Evolutionary conservation across 2,113 vertebrate genomes (phyloP).

Genomic region (Rhegmatorhina hoffmannsi): DNA sequence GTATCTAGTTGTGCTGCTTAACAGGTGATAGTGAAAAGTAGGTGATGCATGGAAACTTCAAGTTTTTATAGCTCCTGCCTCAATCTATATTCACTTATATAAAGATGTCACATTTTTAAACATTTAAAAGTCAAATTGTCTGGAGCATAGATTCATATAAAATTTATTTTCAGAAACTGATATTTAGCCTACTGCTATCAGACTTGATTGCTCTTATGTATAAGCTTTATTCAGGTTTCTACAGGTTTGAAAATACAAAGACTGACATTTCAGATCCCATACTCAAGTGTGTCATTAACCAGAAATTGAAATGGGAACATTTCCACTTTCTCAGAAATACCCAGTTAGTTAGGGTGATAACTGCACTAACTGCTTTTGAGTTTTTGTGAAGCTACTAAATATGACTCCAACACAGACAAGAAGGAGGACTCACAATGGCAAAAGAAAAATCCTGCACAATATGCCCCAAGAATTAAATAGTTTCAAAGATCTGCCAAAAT

Average conservation of each 20-base stretch:
- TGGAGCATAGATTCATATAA: constrained; percentile 74
- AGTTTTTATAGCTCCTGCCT: constrained; percentile 62
- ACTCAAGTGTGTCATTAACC: constrained; percentile 68
- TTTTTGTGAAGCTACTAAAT: constrained; percentile 62
- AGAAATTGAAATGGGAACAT: constrained; percentile 70
- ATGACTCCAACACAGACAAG: constrained; percentile 11
- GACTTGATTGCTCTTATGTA: constrained; percentile 72
- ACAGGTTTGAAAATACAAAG: constrained; percentile 74
- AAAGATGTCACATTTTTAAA: constrained; percentile 74
- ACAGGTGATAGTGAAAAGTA: constrained; percentile 55
- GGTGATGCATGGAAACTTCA: constrained; percentile 46
- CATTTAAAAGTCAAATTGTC: constrained; percentile 78
- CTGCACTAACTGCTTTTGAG: constrained; percentile 44
- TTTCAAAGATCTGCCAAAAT: constrained; percentile 39
- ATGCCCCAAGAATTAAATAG: constrained; percentile 12
- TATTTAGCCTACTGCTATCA: constrained; percentile 71
- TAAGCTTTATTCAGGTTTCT: constrained; percentile 72
- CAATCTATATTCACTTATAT: constrained; percentile 59
- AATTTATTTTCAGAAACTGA: constrained; percentile 77
- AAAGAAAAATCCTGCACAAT: constrained; percentile 24
- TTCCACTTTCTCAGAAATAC: constrained; percentile 64
- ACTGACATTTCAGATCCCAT: constrained; percentile 70
- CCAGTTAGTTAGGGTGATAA: constrained; percentile 54
- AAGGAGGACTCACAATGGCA: constrained; percentile 1
- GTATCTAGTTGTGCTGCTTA: constrained; percentile 59